Evolutionary conservation across 2,113 vertebrate species (phyloP).

Genomic region (Fregetta grallaria): DNA sequence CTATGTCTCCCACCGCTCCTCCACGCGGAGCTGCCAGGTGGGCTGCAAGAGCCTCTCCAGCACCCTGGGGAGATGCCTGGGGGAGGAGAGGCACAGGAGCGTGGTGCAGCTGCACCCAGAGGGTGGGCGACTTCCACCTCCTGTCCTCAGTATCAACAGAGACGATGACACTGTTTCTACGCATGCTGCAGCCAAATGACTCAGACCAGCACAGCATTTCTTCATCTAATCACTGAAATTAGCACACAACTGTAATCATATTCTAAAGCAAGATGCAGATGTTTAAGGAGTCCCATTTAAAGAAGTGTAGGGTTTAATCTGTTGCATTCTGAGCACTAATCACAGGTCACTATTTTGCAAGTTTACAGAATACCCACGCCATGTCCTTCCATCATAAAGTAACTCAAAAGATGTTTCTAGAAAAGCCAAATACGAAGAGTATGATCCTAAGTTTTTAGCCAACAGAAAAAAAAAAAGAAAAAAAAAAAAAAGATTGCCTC

Average conservation of each 20-base stretch:
- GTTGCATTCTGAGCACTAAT: neutral
- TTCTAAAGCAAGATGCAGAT: neutral
- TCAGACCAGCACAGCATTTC: neutral
- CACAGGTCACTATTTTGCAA: neutral
- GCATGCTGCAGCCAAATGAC: neutral
- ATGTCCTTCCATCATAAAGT: neutral
- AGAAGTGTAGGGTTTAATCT: neutral
- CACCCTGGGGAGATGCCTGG: neutral
- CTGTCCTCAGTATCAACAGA: neutral
- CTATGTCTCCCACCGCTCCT: neutral
- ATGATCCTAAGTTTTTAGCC: neutral
- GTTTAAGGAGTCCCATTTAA: neutral
- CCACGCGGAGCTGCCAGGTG: neutral
- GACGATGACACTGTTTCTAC: rapidly evolving
- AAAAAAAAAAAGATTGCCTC: neutral
- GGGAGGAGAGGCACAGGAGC: neutral
- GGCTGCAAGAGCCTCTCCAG: neutral
- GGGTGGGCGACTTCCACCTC: neutral
- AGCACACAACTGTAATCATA: neutral
- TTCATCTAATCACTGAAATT: neutral
- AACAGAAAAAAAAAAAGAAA: neutral
- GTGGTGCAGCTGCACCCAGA: neutral
- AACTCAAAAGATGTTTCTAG: neutral
- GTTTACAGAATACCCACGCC: neutral
- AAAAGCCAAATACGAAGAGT: neutral